Evolutionary conservation across 1,140 invertebrate genomes (phyloP), one percentile per base, ranked within the genome.

Genomic region (Diorhabda carinulata): DNA sequence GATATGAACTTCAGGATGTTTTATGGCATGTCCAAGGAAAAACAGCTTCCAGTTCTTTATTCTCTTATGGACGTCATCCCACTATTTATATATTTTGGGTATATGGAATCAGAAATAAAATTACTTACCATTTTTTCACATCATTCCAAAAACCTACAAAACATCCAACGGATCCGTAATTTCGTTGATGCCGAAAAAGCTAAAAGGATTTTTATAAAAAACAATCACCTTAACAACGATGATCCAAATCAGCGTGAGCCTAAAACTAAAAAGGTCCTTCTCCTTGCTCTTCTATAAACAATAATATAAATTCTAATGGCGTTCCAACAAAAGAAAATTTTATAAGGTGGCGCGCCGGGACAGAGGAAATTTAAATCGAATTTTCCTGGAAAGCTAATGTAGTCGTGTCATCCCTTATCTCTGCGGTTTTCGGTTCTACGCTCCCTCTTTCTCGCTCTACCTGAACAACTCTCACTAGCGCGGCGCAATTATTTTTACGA

Each of bases 341-440:
- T 65, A 65, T 65, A 56, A 57, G 64, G 56, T 57, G 64, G 47
- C 64, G 56, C 64, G 41, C n/a, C 25, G 64, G 64, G 64, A 65
- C 64, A 40, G 56, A 42, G 10, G 40, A 65, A 65, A 65, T 65
- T 65, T 65, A 65, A 65, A 65, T 65, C 64, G 64, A 65, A 65
- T 65, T 65, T 65, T 65, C 64, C 42, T 45, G 41, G 47, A 65
- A 45, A 65, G 64, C 52, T 65, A 65, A 65, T 65, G 56, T 65
- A 65, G 64, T 65, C 64, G 41, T 65, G 52, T 65, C 64, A 65
- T 65, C 52, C 64, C 64, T 65, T 65, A 65, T 65, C 64, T 65
- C n/a, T 65, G 64, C 40, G 64, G 64, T 65, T 65, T 43, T 57
- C 56, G 47, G 40, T 43, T 57, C 52, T 43, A 65, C 8, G n/a